phyloP scores from a whole-genome alignment of 2,113 vertebrate species.

The Pandion haliaetus region DNA sequence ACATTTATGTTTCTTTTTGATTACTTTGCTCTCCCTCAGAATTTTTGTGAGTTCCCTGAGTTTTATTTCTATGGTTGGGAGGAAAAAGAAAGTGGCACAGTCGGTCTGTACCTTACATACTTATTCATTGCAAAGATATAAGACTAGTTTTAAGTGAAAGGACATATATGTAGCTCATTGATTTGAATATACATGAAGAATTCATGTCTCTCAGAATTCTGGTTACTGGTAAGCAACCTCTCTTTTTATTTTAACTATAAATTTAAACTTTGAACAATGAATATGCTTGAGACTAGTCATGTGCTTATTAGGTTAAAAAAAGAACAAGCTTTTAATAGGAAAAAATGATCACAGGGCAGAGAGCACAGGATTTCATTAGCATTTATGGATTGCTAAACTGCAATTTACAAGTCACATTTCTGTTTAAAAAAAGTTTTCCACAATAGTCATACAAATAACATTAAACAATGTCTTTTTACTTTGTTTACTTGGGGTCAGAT shows the following conservation, averaged over 20 bases:
- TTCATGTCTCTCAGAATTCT: neutral
- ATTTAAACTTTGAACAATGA: neutral
- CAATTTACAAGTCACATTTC: conserved; percentile 20
- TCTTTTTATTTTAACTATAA: neutral
- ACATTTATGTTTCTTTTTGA: neutral
- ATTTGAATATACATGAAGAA: neutral
- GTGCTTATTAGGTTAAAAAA: conserved; percentile 36
- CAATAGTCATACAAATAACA: neutral
- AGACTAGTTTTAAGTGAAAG: neutral
- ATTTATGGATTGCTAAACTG: conserved; percentile 31
- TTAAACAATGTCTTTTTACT: neutral
- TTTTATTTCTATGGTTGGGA: neutral
- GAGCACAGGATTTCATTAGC: conserved; percentile 4
- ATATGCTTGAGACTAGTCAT: conserved; percentile 13
- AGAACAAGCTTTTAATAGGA: conserved; percentile 32
- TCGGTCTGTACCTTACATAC: neutral
- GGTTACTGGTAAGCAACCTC: neutral
- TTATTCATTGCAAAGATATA: neutral
- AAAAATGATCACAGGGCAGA: conserved; percentile 13
- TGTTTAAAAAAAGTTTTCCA: neutral
- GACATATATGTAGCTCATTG: neutral
- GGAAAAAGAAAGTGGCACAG: neutral
- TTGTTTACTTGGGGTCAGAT: neutral
- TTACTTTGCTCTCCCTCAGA: neutral
- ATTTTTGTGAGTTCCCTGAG: neutral